These are phyloP conservation scores for Drosophila suboccidentalis DNA, from an alignment of 2,888 invertebrate genomes.

Conservation along the genomic window DNA sequence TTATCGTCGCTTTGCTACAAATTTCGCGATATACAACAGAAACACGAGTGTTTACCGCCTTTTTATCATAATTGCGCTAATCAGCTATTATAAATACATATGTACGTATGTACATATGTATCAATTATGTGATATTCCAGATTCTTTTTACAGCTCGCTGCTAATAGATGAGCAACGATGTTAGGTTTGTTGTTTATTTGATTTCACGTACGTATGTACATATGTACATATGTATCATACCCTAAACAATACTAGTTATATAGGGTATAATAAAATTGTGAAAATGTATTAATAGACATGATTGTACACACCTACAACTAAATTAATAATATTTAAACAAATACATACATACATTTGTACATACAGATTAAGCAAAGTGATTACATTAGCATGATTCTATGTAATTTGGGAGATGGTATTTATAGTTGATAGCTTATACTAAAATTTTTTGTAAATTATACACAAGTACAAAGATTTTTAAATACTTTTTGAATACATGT, in stretches of 20 bases:
- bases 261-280: background rate
- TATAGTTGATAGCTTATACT: background rate
- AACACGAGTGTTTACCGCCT: slow-evolving; percentile 40
- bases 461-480: too few species aligned
- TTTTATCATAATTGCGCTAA: slow-evolving; percentile 67
- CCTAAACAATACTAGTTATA: background rate
- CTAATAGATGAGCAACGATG: slow-evolving; percentile 46
- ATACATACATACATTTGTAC: background rate
- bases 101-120: slow-evolving; percentile 13
- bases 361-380: too few species aligned
- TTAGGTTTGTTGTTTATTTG: slow-evolving; percentile 1
- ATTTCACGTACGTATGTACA: background rate
- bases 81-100: slow-evolving; percentile 38
- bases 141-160: slow-evolving; percentile 42
- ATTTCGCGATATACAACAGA: slow-evolving; percentile 53
- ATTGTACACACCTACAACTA: background rate
- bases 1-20: slow-evolving; percentile 31
- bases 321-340: background rate
- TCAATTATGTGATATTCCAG: slow-evolving; percentile 35
- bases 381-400: background rate
- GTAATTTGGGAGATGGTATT: background rate
- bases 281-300: background rate
- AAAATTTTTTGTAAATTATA: too few species aligned
- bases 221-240: background rate
- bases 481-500: too few species aligned